Conservation (phyloP, 1,140 invertebrate species). For the Drosophila nikananu region DNA sequence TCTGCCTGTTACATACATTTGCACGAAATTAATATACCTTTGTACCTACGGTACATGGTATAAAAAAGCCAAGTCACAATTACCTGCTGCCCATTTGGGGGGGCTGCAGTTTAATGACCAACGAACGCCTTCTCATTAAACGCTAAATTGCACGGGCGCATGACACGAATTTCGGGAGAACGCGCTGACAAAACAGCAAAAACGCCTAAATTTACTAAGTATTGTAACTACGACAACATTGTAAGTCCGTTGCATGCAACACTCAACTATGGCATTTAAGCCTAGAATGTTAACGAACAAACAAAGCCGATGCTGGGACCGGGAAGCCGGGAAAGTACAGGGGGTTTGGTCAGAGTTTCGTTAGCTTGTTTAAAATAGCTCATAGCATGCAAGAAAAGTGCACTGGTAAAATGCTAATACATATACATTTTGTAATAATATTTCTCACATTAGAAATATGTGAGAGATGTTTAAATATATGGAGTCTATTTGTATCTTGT, state of each 20-base stretch:
- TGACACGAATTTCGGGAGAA: conserved; percentile 72
- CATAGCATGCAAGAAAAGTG: conserved; percentile 46
- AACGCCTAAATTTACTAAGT: conserved; percentile 64
- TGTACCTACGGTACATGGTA: too few species aligned
- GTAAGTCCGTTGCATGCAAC: conserved; percentile 64
- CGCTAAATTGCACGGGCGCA: conserved; percentile 78
- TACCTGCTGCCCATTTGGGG: conserved; percentile 34
- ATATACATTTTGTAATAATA: not conserved
- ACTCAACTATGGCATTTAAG: conserved; percentile 60
- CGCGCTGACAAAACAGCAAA: conserved; percentile 43
- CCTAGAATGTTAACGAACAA: conserved; percentile 76
- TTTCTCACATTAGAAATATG: not conserved
- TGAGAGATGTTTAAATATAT: not conserved
- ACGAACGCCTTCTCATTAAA: conserved; percentile 83
- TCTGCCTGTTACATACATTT: too few species aligned
- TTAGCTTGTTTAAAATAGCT: conserved; percentile 67
- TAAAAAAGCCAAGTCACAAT: conserved; percentile 76
- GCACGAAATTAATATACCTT: too few species aligned
- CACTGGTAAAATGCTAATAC: conserved; percentile 5
- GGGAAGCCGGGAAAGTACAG: not conserved
- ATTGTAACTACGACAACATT: conserved; percentile 60
- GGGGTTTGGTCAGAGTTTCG: conserved; percentile 43
- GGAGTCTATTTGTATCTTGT: not conserved
- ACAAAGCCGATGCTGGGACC: conserved; percentile 64
- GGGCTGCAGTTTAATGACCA: conserved; percentile 70